Evolutionary conservation across 2,113 vertebrate genomes (phyloP), one percentile per base, ranked within the genome.

Genomic region (Bujurquina vittata): DNA sequence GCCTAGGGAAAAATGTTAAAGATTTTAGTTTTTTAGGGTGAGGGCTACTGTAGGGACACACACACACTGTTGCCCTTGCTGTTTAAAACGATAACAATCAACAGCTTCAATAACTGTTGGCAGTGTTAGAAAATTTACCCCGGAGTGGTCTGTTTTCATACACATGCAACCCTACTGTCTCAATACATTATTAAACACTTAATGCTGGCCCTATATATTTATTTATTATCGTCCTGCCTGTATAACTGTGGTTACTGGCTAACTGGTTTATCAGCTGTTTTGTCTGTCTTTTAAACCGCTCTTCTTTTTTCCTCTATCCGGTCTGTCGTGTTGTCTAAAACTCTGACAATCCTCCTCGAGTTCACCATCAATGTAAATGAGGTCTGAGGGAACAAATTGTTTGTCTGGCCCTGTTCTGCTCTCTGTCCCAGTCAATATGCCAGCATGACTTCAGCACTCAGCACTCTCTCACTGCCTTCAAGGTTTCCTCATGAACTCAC

Each of bases 321-420:
- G 17, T 77, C 40, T 17, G 43, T 84, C 40, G 37, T 31, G 81
- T 54, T 85, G 40, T 63, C 52, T 63, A 26, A 83, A 83, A 84
- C 59, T 56, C 69, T 58, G 72, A 85, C 78, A 81, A 65, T 57
- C 43, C 65, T 62, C 72, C 57, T 33, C 33, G 81, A 79, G 74
- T 69, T 33, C 23, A 20, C 33, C 80, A 75, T 91, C 76, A 76
- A 92, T 92, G 87, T 77, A 90, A 90, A 91, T 90, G 80, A 90
- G 87, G 73, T 84, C 83, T 75, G 72, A 63, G 82, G 61, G 80
- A 86, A 92, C 84, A 86, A 75, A 87, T 80, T 88, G 85, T 90
- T 90, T 91, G 88, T 85, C 83, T 90, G 83, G 78, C 81, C 83
- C 74, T 7, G 40, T 58, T 84, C 56, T 52, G n/a, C 75, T 81